These are phyloP conservation scores for Catagonus wagneri DNA, from an alignment of 2,113 vertebrate genomes.

Conservation along the genomic window DNA sequence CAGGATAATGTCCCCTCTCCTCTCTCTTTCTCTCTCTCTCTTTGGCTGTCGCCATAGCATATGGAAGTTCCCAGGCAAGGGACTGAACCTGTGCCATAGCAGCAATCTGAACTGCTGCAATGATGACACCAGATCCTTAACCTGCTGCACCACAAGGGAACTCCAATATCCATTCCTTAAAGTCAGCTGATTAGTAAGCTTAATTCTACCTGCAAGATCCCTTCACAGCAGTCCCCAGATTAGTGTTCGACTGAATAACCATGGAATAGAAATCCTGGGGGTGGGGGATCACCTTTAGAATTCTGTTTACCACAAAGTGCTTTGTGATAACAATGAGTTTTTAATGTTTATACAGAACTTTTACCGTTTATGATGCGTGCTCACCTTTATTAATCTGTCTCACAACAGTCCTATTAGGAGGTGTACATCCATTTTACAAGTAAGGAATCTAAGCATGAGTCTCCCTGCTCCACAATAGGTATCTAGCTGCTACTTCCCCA, in stretches of 20 bases:
- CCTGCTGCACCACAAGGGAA: too few species aligned
- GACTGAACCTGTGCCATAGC: too few species aligned
- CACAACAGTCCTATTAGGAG: not conserved
- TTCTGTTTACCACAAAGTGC: not conserved
- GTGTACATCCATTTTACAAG: not conserved
- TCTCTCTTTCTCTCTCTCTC: too few species aligned
- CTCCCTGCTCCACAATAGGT: not conserved
- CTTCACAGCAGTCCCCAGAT: not conserved
- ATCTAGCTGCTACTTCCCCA: not conserved
- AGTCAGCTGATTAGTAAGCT: not conserved
- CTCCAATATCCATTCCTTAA: not conserved
- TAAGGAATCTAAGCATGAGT: not conserved
- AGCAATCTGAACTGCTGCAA: too few species aligned
- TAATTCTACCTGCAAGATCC: not conserved
- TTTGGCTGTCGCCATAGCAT: too few species aligned
- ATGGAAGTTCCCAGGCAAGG: too few species aligned
- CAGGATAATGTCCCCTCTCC: not conserved
- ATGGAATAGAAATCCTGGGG: not conserved
- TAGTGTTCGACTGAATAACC: not conserved
- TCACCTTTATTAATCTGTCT: constrained; percentile 1
- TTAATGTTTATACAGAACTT: not conserved
- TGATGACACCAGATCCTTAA: too few species aligned
- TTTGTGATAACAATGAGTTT: not conserved
- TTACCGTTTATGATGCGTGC: not conserved
- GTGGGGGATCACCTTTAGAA: not conserved